Base-by-base conservation (phyloP, 2,113 vertebrate species). In the Malurus alboscapulatus region DNA sequence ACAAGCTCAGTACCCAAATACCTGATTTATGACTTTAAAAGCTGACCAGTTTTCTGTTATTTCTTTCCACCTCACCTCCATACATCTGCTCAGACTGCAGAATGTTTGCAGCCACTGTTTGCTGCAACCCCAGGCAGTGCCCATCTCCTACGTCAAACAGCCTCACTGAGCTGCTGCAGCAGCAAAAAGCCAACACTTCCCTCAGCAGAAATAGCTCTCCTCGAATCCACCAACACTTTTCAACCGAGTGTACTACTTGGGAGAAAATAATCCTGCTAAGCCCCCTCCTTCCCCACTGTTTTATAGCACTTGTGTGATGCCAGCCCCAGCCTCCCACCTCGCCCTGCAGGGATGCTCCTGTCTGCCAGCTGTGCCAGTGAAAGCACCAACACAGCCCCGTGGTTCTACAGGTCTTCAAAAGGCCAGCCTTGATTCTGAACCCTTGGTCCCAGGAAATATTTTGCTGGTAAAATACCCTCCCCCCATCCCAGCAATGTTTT, bases 61-160 rank as follows among this genome's bases (percentile, higher is more conserved):
- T 62, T 44, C 63, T 32, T 59, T 73, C 67, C 38, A 50, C 26
- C 20, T 74, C 34, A 57, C n/a, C 19, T 45, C 44, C 53, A 77
- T 1, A 25, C 17, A 32, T 10, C 18, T 30, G 36, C 26, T 85
- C 62, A 48, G 30, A 42, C 0, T 21, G 47, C 58, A 85, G 40
- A 72, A 48, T 0, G 0, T 59, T 76, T 74, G 30, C 50, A 71
- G 55, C 40, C 3, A 1, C 40, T 57, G 5, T n/a, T 55, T 1
- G 6, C 34, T 27, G 78, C 5, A 10, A 24, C 29, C 45, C 25
- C 65, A 58, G 59, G 17, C 67, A 48, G 65, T 12, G 48, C 17
- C 66, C 66, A 34, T 4, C 77, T 66, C 92, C 45, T 5, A 3
- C 9, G 0, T n/a, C n/a, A 45, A 65, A 58, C 69, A 57, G 47